Percentiles rank a stretch among this genome's conserved stretches.
These are phyloP conservation scores for Drosophila grimshawi DNA, from an alignment of 1,140 invertebrate genomes.

Conservation along the genomic window DNA sequence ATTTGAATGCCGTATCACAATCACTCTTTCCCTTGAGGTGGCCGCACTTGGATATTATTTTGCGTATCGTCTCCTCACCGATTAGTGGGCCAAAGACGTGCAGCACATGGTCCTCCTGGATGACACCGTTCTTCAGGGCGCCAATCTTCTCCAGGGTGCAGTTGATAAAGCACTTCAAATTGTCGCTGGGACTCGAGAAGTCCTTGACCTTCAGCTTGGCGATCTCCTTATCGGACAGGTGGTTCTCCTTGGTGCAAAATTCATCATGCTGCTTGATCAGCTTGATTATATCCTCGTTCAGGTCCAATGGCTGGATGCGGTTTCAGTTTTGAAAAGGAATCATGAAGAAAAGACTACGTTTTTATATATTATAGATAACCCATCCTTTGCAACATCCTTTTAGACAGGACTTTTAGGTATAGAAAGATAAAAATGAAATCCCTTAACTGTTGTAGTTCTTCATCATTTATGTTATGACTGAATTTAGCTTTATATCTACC, in stretches of 20 bases:
- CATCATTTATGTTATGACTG: too few relatives aligned
- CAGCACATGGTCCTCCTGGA: conserved; percentile 52
- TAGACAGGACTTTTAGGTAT: too few relatives aligned
- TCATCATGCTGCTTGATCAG: conserved; percentile 64
- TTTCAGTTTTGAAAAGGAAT: too few relatives aligned
- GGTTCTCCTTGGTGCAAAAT: conserved; percentile 53
- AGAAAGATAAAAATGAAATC: not conserved
- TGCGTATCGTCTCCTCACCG: conserved; percentile 71
- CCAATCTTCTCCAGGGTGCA: conserved; percentile 72
- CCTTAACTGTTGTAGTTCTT: too few relatives aligned
- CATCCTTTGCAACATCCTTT: too few relatives aligned
- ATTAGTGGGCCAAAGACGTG: conserved; percentile 56
- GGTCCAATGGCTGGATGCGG: conserved; percentile 47
- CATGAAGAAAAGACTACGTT: too few relatives aligned
- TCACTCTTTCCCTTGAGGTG: conserved; percentile 61
- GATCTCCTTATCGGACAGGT: conserved; percentile 58
- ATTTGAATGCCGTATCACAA: conserved; percentile 63
- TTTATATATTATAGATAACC: too few relatives aligned
- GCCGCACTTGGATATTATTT: conserved; percentile 54
- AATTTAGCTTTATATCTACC: too few relatives aligned
- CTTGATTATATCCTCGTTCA: conserved; percentile 63
- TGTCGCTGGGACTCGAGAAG: conserved; percentile 65
- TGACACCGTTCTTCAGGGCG: conserved; percentile 53
- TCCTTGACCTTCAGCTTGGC: conserved; percentile 69
- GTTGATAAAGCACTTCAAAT: conserved; percentile 74